Evolutionary conservation across 92 coral and sea anemone species (phyloP).

Genomic region (Umimayanthus kanabou): DNA sequence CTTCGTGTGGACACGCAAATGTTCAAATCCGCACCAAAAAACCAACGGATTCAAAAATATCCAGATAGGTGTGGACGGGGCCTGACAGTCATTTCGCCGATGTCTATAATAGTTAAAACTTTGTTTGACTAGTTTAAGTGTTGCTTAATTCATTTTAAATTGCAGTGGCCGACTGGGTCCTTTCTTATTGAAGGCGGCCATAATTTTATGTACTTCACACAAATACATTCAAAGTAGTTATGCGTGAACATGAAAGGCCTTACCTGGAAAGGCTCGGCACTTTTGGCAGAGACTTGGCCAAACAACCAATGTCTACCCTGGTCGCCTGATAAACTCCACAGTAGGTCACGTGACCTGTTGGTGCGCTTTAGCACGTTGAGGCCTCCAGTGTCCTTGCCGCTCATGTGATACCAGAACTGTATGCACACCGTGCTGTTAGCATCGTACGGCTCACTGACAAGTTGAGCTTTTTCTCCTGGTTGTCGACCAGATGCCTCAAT

Average conservation of each 20-base stretch:
- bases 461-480: conserved; percentile 54
- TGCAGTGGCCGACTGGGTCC: neutral
- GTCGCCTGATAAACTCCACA: conserved; percentile 67
- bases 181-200: neutral
- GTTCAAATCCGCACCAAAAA: too few relatives aligned
- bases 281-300: conserved; percentile 61
- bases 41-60: too few relatives aligned
- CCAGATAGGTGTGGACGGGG: too few relatives aligned
- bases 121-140: too few relatives aligned
- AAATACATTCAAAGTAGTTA: neutral
- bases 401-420: conserved; percentile 91
- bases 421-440: conserved; percentile 59
- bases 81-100: too few relatives aligned
- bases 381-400: conserved; percentile 61
- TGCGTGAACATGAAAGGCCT: neutral
- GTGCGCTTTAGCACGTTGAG: conserved; percentile 49
- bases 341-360: conserved; percentile 48
- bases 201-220: too few relatives aligned
- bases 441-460: conserved; percentile 47
- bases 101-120: too few relatives aligned
- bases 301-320: conserved; percentile 65
- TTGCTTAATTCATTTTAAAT: too few relatives aligned
- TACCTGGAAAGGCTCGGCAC: conserved; percentile 6
- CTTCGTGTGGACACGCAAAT: too few relatives aligned
- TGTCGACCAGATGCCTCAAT: conserved; percentile 65